A percentile compares a stretch with the other conserved stretches of the same genome.
These are phyloP conservation scores for Microtus oregoni DNA, from an alignment of 2,113 vertebrate genomes.

Conservation along the genomic window DNA sequence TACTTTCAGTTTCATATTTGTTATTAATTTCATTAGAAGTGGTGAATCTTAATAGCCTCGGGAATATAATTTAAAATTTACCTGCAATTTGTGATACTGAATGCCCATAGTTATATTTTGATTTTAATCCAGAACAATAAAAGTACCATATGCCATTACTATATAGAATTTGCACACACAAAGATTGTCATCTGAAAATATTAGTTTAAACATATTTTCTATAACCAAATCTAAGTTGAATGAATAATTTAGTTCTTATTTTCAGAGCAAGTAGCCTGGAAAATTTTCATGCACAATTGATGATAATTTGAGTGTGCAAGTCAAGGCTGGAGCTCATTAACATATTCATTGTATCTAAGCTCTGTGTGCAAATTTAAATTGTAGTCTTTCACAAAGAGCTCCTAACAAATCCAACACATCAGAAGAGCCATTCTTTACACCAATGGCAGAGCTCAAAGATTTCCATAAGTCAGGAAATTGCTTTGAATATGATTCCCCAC, in stretches of 20 bases:
- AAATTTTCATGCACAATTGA: constrained; percentile 87
- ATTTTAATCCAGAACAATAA: constrained; percentile 62
- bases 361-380: constrained; percentile 83
- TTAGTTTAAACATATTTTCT: constrained; percentile 81
- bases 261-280: constrained; percentile 87
- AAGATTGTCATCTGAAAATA: constrained; percentile 81
- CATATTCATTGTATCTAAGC: constrained; percentile 81
- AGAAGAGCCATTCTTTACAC: constrained; percentile 11
- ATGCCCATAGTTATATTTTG: neutral
- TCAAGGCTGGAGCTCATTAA: constrained; percentile 77
- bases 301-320: constrained; percentile 86
- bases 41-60: neutral
- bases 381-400: constrained; percentile 68
- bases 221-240: constrained; percentile 78
- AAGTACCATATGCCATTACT: constrained; percentile 59
- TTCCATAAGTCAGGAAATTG: neutral
- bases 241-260: constrained; percentile 87
- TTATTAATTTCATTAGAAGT: neutral
- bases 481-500: constrained; percentile 13
- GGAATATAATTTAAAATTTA: neutral
- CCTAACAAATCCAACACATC: constrained; percentile 54
- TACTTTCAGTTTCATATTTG: neutral
- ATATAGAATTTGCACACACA: constrained; percentile 81
- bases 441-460: neutral
- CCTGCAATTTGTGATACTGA: neutral